Conservation (phyloP, 2,888 invertebrate species). For the Agrotis exclamationis region DNA sequence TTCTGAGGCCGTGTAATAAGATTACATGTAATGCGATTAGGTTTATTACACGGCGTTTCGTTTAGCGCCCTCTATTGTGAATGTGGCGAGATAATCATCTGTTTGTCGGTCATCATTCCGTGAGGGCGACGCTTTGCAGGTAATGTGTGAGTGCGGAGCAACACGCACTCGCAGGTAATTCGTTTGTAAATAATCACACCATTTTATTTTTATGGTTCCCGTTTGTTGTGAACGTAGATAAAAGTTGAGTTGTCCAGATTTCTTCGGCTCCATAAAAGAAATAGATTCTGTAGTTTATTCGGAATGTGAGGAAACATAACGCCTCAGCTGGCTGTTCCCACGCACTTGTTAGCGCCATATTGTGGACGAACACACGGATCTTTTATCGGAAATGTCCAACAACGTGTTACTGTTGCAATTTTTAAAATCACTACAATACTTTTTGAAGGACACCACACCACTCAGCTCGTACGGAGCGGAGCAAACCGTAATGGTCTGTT, state of each 20-base stretch:
- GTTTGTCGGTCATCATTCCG: conserved; percentile 55
- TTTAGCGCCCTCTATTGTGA: conserved; percentile 63
- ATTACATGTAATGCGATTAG: conserved; percentile 67
- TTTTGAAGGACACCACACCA: not conserved
- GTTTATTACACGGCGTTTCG: conserved; percentile 62
- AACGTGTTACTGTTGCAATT: conserved; percentile 39
- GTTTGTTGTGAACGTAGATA: conserved; percentile 49
- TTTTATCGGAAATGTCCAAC: conserved; percentile 48
- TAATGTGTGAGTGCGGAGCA: conserved; percentile 48
- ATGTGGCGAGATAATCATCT: conserved; percentile 61
- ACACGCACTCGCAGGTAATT: conserved; percentile 56
- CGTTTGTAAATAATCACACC: conserved; percentile 58
- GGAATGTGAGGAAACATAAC: conserved; percentile 24
- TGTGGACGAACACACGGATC: conserved; percentile 36
- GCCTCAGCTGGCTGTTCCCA: conserved; percentile 45
- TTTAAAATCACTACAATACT: conserved; percentile 36
- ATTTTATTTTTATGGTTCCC: conserved; percentile 50
- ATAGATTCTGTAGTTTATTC: conserved; percentile 43
- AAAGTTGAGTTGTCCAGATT: conserved; percentile 55
- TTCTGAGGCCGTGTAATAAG: conserved; percentile 67
- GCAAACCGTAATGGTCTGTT: conserved; percentile 2
- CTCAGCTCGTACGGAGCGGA: not conserved
- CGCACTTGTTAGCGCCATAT: conserved; percentile 26
- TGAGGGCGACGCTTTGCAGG: conserved; percentile 36
- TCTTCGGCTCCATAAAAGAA: conserved; percentile 31